Evolutionary conservation across 2,113 vertebrate genomes (phyloP).

Genomic region (Mastomys natalensis): DNA sequence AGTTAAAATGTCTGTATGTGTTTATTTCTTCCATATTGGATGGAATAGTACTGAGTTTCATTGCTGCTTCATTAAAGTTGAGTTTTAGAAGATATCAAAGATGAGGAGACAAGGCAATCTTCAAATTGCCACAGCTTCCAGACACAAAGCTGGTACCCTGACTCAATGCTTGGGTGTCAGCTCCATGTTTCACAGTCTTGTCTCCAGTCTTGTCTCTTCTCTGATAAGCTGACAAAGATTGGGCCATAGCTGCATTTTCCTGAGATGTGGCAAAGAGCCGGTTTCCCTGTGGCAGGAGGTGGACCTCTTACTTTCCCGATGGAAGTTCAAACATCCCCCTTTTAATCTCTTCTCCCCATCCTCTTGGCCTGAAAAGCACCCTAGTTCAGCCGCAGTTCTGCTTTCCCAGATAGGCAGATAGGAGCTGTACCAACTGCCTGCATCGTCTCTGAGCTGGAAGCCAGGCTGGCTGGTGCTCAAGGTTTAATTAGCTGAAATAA

Average conservation of each 20-base stretch:
- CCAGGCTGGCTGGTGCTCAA: slow-evolving; percentile 69
- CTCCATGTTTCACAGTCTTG: background rate
- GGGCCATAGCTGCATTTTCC: background rate
- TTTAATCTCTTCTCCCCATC: fast-evolving
- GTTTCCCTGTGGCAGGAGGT: background rate
- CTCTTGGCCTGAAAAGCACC: too few species aligned
- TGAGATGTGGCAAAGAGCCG: background rate
- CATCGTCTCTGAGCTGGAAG: slow-evolving; percentile 38
- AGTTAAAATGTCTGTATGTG: background rate
- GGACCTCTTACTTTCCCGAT: background rate
- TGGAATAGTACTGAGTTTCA: background rate
- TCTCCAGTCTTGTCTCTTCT: background rate
- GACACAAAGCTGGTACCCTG: background rate
- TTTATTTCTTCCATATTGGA: background rate
- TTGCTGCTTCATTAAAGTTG: fast-evolving
- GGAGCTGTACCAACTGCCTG: background rate
- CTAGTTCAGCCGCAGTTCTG: background rate
- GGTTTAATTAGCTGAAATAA: slow-evolving; percentile 77
- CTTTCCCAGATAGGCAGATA: background rate
- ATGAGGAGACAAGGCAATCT: background rate
- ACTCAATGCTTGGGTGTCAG: background rate
- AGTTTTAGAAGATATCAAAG: background rate
- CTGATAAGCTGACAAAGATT: background rate
- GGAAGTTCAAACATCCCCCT: fast-evolving
- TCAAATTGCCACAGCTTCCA: background rate